Conservation (phyloP, 2,888 invertebrate species). For the Cataglyphis rosenhaueri region DNA sequence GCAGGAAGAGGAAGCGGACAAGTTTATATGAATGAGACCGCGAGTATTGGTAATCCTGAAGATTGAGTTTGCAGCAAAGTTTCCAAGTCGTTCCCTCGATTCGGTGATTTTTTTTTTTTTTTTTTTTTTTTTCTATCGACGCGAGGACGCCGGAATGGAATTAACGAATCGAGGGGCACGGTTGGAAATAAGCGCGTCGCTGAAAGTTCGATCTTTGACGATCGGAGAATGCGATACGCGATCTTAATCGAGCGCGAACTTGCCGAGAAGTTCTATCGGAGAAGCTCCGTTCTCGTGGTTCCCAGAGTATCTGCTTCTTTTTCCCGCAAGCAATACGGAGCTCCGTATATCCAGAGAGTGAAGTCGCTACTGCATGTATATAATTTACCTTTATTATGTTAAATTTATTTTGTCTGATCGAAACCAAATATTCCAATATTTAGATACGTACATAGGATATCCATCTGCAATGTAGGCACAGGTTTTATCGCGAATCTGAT, state of each 20-base stretch:
- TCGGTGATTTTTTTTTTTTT: slow-evolving; percentile 36
- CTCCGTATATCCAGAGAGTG: neutral
- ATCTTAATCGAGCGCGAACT: slow-evolving; percentile 50
- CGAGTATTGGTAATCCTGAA: slow-evolving; percentile 65
- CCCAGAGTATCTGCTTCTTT: slow-evolving; percentile 10
- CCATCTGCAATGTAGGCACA: neutral
- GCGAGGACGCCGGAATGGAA: slow-evolving; percentile 38
- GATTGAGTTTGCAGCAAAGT: slow-evolving; percentile 58
- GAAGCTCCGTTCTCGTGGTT: slow-evolving; percentile 15
- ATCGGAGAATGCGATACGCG: slow-evolving; percentile 46
- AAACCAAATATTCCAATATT: slow-evolving; percentile 38
- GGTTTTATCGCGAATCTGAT: slow-evolving; percentile 31
- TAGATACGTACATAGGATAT: neutral
- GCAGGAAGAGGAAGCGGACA: slow-evolving; percentile 57
- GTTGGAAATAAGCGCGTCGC: slow-evolving; percentile 17
- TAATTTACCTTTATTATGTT: slow-evolving; percentile 21
- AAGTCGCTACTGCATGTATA: neutral
- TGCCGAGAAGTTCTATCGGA: slow-evolving; percentile 33
- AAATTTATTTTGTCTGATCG: slow-evolving; percentile 41
- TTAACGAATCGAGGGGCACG: slow-evolving; percentile 49
- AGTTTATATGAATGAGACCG: slow-evolving; percentile 71
- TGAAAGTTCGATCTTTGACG: slow-evolving; percentile 52
- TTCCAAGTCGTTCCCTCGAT: slow-evolving; percentile 38
- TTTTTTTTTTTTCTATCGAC: neutral
- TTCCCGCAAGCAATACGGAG: slow-evolving; percentile 1